Base-by-base conservation (phyloP, 2,888 invertebrate species). In the Cephus runcator region DNA sequence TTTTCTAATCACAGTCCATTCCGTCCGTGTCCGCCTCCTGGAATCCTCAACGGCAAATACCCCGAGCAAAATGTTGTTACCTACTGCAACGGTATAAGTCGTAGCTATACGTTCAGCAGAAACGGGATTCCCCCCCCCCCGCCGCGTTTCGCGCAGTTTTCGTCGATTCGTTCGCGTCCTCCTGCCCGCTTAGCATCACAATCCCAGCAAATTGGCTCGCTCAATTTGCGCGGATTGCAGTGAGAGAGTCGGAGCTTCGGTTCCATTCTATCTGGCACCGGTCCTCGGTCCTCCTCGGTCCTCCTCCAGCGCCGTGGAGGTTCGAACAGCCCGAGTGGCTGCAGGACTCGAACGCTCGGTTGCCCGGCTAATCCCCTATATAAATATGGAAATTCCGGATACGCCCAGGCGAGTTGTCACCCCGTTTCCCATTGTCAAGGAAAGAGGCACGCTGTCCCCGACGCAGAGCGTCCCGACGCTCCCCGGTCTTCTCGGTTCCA, bases 161-260 rank as follows among this genome's bases (percentile, higher is more conserved):
- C 40, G 40, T 23, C 40, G 23, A 56, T 56, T 56, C 40, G 40
- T 56, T 56, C 40, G 40, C 40, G 23, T 56, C 40, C 40, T 23
- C 40, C 40, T 56, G 40, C 79, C 79, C 85, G 86, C 84, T 88
- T 88, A 88, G 86, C 88, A 88, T 88, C 85, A 88, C 88, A 88
- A 88, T 88, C 87, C 86, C 81, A 80, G 83, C 88, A 88, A 88
- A 88, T 88, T 88, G 88, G 85, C 82, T 82, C 84, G 87, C 85
- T 86, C 85, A 87, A 87, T 86, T 87, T 87, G 85, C 85, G 85
- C 85, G 85, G 86, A 87, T 87, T 86, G 85, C 75, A 79, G 3
- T 1, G 34, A 35, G 77, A 75, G 73, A 76, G 78, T 78, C 78
- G 78, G 73, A 40, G 69, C 69, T 23, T 33, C 75, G 33, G 36